Percentiles rank a stretch among this genome's conserved stretches.
Evolutionary conservation across 2,888 invertebrate species (phyloP).

Genomic region (Lagria hirta): DNA sequence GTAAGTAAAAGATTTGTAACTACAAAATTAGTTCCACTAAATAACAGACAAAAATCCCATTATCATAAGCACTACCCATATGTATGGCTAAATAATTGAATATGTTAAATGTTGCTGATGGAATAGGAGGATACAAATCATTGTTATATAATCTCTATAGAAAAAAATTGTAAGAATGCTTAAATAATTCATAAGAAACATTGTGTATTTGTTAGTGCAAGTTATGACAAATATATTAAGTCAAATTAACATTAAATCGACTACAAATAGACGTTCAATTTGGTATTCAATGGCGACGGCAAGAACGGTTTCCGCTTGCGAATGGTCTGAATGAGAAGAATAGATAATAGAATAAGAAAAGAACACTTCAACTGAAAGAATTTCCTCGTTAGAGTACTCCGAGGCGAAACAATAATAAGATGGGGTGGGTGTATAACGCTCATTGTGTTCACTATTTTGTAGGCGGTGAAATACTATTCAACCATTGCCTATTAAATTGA

Average conservation of each 20-base stretch:
- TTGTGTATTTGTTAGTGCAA: conserved; percentile 26
- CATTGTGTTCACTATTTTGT: conserved; percentile 32
- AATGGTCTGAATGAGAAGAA: conserved; percentile 13
- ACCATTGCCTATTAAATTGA: conserved; percentile 34
- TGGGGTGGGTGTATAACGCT: conserved; percentile 26
- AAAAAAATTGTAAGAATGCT: conserved; percentile 8
- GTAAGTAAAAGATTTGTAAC: too few species aligned
- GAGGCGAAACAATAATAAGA: conserved; percentile 18
- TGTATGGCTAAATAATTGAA: too few species aligned
- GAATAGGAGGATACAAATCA: too few species aligned
- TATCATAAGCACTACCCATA: too few species aligned
- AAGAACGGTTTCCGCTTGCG: conserved; percentile 30
- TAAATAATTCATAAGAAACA: conserved; percentile 27
- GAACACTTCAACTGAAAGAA: background rate
- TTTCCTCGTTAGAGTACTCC: conserved; percentile 19
- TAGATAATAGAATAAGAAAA: conserved; percentile 1
- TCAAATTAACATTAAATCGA: conserved; percentile 39
- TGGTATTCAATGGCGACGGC: conserved; percentile 31
- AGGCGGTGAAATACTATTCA: conserved; percentile 39
- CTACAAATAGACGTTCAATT: conserved; percentile 37
- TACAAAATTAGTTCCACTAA: too few species aligned
- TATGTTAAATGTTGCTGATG: too few species aligned
- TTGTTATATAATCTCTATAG: too few species aligned
- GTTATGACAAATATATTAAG: conserved; percentile 35
- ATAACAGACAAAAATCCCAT: too few species aligned